Base-by-base conservation (phyloP, 2,113 vertebrate genomes). In the Suncus etruscus region DNA sequence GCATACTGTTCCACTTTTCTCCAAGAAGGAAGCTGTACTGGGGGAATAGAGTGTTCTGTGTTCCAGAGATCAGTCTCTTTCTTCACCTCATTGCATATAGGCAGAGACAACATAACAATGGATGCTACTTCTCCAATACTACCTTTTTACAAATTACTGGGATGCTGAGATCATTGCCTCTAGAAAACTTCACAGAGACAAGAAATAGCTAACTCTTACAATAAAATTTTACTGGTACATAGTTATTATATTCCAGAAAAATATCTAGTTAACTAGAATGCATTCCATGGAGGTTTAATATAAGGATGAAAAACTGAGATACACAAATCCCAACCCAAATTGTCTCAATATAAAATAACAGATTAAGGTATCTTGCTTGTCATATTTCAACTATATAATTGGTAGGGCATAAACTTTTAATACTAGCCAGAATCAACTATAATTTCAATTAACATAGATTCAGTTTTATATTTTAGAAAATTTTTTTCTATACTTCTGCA, bases 271-370 rank as follows among this genome's bases (percentile, higher is more conserved):
- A 39, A 39, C 51, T 14, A 58, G 79, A 27, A 8, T 1, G 8
- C 29, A 70, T 76, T 16, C 12, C 48, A n/a, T 63, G 47, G 4
- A 88, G 11, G 54, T 85, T 15, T 14, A 50, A 85, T 12, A 5
- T 11, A 85, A 93, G 85, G 47, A 7, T 15, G 25, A 31, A 91
- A 87, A 72, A 27, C 39, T 81, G 22, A 58, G 75, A 72, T 91
- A 50, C 50, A 58, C 50, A 74, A 74, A 68, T 78, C 27, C 8
- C 32, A 79, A 31, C 10, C 79, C 82, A 78, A 87, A 61, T 1
- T 54, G 22, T 10, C n/a, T 74, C 25, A 8, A 48, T 39, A 27
- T 24, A 39, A 47, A 68, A 9, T 29, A 48, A 66, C 24, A 90
- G 54, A 58, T 48, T 72, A 77, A 78, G 29, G 72, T 51, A 86